These are phyloP conservation scores for Lamellibrachia luymesi DNA, from an alignment of 1,140 invertebrate species.

Conservation along the genomic window DNA sequence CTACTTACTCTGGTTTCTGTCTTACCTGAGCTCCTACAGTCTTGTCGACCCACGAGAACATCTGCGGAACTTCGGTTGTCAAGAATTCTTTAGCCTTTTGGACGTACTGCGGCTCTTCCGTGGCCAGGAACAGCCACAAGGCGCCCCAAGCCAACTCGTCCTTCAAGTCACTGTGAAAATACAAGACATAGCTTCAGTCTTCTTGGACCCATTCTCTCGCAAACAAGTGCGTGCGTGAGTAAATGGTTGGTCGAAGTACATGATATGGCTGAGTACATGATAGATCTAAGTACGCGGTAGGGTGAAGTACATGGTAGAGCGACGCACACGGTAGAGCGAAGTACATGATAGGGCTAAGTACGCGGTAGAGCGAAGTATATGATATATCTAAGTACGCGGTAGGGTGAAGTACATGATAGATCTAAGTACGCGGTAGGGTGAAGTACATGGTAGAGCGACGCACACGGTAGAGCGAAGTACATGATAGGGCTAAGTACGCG, in stretches of 20 bases:
- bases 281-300: no score
- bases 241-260: no score
- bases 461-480: no score
- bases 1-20: no score
- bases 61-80: constrained; percentile 45
- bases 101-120: constrained; percentile 61
- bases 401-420: neutral
- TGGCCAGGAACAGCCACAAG: constrained; percentile 66
- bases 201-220: neutral
- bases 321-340: no score
- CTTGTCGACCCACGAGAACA: constrained; percentile 66
- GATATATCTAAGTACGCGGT: no score
- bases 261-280: no score
- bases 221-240: neutral
- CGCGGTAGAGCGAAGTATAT: no score
- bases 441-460: no score
- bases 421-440: neutral
- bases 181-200: neutral
- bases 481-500: no score
- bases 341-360: no score
- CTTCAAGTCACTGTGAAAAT: constrained; percentile 52
- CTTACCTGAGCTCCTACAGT: constrained; percentile 62
- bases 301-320: no score
- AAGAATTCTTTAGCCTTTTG: constrained; percentile 61
- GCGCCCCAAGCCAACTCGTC: constrained; percentile 69